These are phyloP conservation scores for Xylocopa sonorina DNA, from an alignment of 1,140 invertebrate genomes.

Conservation along the genomic window DNA sequence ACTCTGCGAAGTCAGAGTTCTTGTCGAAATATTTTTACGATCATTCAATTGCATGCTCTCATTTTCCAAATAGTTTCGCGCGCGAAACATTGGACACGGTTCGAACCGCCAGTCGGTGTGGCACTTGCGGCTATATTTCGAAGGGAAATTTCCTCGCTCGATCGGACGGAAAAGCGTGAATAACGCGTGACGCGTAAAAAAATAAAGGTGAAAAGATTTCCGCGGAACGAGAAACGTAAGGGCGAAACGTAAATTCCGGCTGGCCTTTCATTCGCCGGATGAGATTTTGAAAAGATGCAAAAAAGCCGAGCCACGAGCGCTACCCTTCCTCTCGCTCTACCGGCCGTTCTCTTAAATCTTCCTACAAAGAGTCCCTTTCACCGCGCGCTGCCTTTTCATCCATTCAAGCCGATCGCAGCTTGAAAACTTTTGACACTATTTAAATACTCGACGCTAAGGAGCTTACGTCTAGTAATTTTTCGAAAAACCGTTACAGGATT, in stretches of 20 bases:
- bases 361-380: constrained; percentile 22
- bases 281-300: constrained; percentile 26
- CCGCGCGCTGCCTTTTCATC: constrained; percentile 24
- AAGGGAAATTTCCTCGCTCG: not conserved
- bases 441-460: constrained; percentile 44
- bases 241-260: not conserved
- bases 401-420: constrained; percentile 35
- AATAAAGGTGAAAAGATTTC: too few species aligned
- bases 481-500: not conserved
- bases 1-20: constrained; percentile 3
- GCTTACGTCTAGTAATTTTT: constrained; percentile 45
- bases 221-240: constrained; percentile 14
- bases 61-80: constrained; percentile 32
- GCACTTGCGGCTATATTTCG: not conserved
- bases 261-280: not conserved
- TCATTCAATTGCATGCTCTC: constrained; percentile 21
- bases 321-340: not conserved
- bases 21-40: constrained; percentile 41
- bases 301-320: constrained; percentile 22
- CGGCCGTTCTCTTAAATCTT: constrained; percentile 20
- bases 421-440: constrained; percentile 47
- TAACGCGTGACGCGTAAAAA: constrained; percentile 36
- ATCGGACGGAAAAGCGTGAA: not conserved
- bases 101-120: not conserved
- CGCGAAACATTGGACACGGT: not conserved